Conservation (phyloP, 2,797 vertebrate genomes). For the Ceryle rudis region DNA sequence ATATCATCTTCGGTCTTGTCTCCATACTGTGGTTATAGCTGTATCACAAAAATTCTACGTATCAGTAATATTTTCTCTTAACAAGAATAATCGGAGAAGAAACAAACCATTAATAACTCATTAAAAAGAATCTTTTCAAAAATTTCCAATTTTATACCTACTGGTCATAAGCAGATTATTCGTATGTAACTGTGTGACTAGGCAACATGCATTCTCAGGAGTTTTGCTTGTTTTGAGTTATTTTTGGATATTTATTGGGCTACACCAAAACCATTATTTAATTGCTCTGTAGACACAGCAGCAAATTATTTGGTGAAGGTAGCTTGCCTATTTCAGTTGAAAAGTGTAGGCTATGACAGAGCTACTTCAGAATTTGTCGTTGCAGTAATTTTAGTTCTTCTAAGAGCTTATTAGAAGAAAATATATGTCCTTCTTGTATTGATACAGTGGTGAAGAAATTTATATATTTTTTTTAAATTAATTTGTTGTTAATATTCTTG, state of each 20-base stretch:
- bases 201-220: neutral
- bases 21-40: neutral
- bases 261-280: neutral
- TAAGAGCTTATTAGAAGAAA: neutral
- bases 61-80: neutral
- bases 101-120: neutral
- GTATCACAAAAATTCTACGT: neutral
- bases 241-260: neutral
- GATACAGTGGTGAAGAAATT: neutral
- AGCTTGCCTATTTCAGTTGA: neutral
- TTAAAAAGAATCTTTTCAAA: neutral
- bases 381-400: neutral
- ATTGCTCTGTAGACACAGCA: neutral
- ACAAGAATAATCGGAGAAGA: neutral
- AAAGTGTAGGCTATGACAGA: neutral
- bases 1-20: neutral
- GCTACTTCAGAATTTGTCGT: neutral
- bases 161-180: neutral
- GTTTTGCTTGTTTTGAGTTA: neutral
- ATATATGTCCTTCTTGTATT: neutral
- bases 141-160: neutral
- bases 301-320: neutral
- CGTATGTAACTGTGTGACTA: neutral
- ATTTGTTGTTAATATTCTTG: neutral
- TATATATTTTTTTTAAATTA: neutral